Percentiles rank a stretch among this genome's conserved stretches.
These are phyloP conservation scores for Paramormyrops kingsleyae DNA, from an alignment of 2,113 vertebrate species.

Conservation along the genomic window DNA sequence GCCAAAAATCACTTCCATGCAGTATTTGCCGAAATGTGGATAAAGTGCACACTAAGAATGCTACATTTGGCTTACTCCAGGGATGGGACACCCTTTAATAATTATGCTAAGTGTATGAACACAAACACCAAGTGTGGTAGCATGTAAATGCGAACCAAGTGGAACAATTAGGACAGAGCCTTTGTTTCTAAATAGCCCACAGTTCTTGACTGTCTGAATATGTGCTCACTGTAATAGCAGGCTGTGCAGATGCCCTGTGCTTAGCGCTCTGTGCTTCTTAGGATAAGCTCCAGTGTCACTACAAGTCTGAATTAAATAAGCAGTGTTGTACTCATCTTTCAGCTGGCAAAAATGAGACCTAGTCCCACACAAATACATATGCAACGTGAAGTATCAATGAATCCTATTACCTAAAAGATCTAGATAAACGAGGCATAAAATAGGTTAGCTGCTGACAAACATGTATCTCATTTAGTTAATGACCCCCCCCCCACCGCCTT, in stretches of 20 bases:
- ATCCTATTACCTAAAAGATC: background rate
- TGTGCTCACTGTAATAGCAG: background rate
- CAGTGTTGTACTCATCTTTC: background rate
- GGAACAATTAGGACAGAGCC: background rate
- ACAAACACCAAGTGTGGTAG: background rate
- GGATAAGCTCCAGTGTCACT: background rate
- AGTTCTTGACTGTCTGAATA: background rate
- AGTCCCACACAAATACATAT: background rate
- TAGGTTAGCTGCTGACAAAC: background rate
- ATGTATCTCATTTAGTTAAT: slow-evolving; percentile 10
- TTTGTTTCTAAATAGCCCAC: background rate
- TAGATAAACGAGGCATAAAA: background rate
- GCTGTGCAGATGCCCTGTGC: background rate
- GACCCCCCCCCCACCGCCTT: background rate
- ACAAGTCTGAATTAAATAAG: background rate
- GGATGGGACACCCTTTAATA: background rate
- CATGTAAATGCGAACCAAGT: background rate
- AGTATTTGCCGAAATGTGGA: background rate
- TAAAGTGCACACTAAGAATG: background rate
- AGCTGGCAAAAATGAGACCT: background rate
- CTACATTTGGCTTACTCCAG: background rate
- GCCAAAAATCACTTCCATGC: background rate
- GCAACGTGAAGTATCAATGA: background rate
- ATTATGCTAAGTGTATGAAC: background rate
- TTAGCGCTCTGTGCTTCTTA: background rate